phyloP scores from a whole-genome alignment of 2,888 invertebrate species.

The Mimumesa dahlbomi region DNA sequence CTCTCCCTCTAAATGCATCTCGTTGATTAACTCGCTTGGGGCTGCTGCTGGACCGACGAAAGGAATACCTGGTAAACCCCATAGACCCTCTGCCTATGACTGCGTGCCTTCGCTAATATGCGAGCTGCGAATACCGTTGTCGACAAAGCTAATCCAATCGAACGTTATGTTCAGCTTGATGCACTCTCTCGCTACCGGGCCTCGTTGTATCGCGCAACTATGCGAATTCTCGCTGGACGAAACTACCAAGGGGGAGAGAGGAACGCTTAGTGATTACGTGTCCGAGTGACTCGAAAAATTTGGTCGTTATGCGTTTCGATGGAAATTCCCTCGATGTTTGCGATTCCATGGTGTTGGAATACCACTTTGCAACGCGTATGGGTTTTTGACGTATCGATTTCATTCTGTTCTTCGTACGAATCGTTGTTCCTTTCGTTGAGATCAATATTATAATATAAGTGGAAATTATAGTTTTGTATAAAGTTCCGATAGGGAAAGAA shows the following conservation, averaged over 20 bases:
- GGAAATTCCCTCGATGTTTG: neutral
- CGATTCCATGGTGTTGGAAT: too few species aligned
- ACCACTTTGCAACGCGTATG: too few species aligned
- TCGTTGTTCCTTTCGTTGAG: too few species aligned
- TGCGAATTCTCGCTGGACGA: slow-evolving; percentile 33
- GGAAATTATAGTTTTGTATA: too few species aligned
- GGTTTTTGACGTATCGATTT: too few species aligned
- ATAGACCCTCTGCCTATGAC: slow-evolving; percentile 31
- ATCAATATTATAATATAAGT: too few species aligned
- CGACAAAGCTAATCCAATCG: slow-evolving; percentile 65
- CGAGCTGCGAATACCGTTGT: slow-evolving; percentile 63
- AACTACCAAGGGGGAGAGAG: slow-evolving; percentile 5
- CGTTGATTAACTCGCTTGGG: slow-evolving; percentile 71
- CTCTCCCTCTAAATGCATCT: slow-evolving; percentile 63
- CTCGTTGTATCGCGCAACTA: slow-evolving; percentile 18
- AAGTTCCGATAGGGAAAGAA: too few species aligned
- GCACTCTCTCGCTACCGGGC: slow-evolving; percentile 34
- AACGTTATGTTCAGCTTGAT: slow-evolving; percentile 55
- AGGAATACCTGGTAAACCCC: slow-evolving; percentile 61
- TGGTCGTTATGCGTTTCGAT: slow-evolving; percentile 21
- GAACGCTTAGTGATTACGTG: slow-evolving; percentile 39
- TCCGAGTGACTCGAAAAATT: slow-evolving; percentile 31
- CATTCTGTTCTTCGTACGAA: too few species aligned
- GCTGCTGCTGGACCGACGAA: slow-evolving; percentile 46
- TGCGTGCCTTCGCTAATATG: slow-evolving; percentile 65